These are phyloP conservation scores for Vidua macroura DNA, from an alignment of 2,113 vertebrate genomes.

Conservation along the genomic window DNA sequence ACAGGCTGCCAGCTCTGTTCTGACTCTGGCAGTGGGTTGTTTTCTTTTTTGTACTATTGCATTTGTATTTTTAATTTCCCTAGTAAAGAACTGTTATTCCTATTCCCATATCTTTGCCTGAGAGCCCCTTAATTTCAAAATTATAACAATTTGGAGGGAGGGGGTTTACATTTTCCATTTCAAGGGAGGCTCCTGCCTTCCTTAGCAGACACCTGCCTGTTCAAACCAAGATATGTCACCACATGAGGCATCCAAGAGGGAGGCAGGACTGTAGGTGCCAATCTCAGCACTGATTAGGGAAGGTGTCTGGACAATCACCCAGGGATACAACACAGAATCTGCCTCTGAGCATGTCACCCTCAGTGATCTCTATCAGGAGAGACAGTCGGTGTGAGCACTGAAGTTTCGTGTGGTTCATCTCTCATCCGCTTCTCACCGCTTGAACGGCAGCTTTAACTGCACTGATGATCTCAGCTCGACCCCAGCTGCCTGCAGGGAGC, in stretches of 20 bases:
- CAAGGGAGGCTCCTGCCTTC: not conserved
- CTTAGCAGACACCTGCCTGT: not conserved
- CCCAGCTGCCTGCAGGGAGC: not conserved
- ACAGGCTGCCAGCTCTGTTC: too few relatives aligned
- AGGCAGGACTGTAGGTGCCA: not conserved
- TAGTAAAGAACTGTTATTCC: not conserved
- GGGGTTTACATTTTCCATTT: too few relatives aligned
- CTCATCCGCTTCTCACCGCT: not conserved
- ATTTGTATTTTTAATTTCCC: not conserved
- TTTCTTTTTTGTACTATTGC: too few relatives aligned
- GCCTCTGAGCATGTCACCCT: not conserved
- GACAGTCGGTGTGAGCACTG: not conserved
- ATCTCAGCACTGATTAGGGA: not conserved
- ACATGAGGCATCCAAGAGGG: fast-evolving
- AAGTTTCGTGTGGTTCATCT: not conserved
- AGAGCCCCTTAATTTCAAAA: not conserved
- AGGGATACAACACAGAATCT: not conserved
- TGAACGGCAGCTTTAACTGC: not conserved
- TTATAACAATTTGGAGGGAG: not conserved
- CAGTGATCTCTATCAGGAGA: not conserved
- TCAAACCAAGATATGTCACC: not conserved
- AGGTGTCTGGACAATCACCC: not conserved
- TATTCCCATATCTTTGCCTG: not conserved
- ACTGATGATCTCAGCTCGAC: not conserved
- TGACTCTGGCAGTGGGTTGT: too few relatives aligned